A percentile compares a stretch with the other conserved stretches of the same genome.
Evolutionary conservation across 2,797 vertebrate species (phyloP).

Genomic region (Hoplostethus atlanticus): DNA sequence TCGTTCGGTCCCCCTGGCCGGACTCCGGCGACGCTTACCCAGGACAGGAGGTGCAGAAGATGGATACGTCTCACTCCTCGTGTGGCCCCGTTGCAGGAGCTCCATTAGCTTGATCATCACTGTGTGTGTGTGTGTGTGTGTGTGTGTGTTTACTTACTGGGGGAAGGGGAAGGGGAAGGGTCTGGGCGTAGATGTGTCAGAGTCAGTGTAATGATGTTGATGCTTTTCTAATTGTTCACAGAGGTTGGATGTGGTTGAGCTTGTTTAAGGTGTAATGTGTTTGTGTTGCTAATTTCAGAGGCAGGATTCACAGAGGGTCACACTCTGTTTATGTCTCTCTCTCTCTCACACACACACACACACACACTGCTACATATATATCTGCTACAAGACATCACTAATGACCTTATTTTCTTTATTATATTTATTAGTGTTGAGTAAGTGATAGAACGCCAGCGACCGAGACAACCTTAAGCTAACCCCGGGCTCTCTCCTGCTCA

Average conservation of each 20-base stretch:
- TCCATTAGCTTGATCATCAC: conserved; percentile 58
- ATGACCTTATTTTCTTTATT: background rate
- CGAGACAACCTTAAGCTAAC: conserved; percentile 40
- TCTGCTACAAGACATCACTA: background rate
- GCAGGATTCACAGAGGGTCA: conserved; percentile 56
- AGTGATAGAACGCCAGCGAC: background rate
- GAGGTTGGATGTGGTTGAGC: conserved; percentile 74
- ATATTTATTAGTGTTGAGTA: background rate
- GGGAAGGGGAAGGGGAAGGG: conserved; percentile 60
- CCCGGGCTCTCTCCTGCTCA: conserved; percentile 55
- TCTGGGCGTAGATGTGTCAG: conserved; percentile 66
- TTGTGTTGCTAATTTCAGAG: conserved; percentile 75
- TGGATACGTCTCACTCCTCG: conserved; percentile 43
- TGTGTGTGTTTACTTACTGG: conserved; percentile 52
- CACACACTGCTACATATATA: background rate
- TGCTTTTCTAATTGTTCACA: conserved; percentile 77
- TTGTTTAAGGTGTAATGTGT: conserved; percentile 74
- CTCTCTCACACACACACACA: conserved; percentile 17
- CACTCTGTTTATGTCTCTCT: conserved; percentile 41
- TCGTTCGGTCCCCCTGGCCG: conserved; percentile 48
- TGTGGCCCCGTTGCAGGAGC: conserved; percentile 38
- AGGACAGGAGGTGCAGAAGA: conserved; percentile 36
- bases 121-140: conserved; percentile 55
- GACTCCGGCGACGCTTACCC: conserved; percentile 43
- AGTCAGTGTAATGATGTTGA: conserved; percentile 64